Evolutionary conservation across 1,140 invertebrate genomes (phyloP), one percentile per base, ranked within the genome.

Genomic region (Glomeris maerens): DNA sequence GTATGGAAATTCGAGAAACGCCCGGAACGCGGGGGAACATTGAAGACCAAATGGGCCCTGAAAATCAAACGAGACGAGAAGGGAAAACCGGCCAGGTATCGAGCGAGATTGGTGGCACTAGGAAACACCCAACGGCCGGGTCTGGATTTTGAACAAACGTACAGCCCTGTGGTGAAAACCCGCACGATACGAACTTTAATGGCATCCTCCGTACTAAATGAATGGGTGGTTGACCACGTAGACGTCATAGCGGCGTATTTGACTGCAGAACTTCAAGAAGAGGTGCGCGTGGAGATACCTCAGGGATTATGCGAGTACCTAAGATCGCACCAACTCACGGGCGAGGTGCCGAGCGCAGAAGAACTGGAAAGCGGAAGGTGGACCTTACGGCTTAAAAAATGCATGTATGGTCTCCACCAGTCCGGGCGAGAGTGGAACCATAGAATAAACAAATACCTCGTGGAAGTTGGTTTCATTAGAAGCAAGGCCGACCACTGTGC

Each of bases 221-320:
- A 62, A 39, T 52, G 59, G 20, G 2, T 55, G n/a, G 50, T 69
- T 53, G n/a, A 52, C 44, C 57, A 69, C 51, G 58, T 52, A 56
- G 64, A 52, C 55, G 62, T 59, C 49, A 49, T 46, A 62, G 58
- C 58, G 54, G 54, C 54, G 62, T 57, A 67, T 56, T 54, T 70
- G 4, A 50, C 68, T 53, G 63, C 62, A 3, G 52, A 57, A 36
- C 42, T 70, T 21, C 41, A 65, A 36, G 62, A 63, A 54, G 61
- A 68, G 7, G 62, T 71, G 2, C 70, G 65, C 41, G 60, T 68
- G 56, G 52, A 58, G 49, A 55, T 59, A 51, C 66, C 66, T 27
- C 28, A 55, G 47, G 62, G 53, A 14, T 59, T 54, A 40, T 52
- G 42, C 14, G n/a, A n/a, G n/a, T n/a, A n/a, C n/a, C n/a, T n/a